Base-by-base conservation (phyloP, 2,797 vertebrate species). In the Sparus aurata region DNA sequence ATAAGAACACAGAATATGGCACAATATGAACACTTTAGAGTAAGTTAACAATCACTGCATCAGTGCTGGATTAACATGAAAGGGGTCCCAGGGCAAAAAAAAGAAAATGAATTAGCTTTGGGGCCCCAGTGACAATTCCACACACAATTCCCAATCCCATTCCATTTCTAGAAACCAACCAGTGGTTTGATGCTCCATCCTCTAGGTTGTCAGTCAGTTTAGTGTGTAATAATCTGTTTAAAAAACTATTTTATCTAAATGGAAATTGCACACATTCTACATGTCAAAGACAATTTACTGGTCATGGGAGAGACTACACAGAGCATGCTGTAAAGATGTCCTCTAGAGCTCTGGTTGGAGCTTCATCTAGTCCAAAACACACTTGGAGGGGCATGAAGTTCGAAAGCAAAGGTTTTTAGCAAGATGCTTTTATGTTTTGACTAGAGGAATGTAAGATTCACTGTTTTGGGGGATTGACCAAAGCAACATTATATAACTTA, bases 1-100 rank as follows among this genome's bases (percentile, higher is more conserved):
- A 34, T 66, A 60, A 66, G 34, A 82, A 69, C 46, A 17, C 17
- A 70, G 55, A 25, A 43, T 46, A 58, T 52, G 4, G 34, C 62
- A 50, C 45, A 66, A 18, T 23, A 69, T 75, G 15, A 72, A 75
- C 38, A 79, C 45, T 38, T 17, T 12, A 59, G 23, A 23, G 12
- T 66, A 60, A 69, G 34, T 34, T 8, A 54, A 64, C 34, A 17
- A 41, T 53, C 2, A 2, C 9, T 47, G 12, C 25, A 17, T 72
- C 1, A 55, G 30, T 30, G 25, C 20, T 68, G 17, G 9, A 74
- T 27, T 2, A 66, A 80, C 16, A 18, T 17, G 9, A 2, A 10
- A 5, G 5, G 46, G 18, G 5, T 18, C 18, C 3, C 0, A 0
- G 25, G 27, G 17, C 38, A 30, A 13, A 52, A 34, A 34, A 34